Percentiles rank a stretch among this genome's conserved stretches.
Evolutionary conservation across 2,797 vertebrate species (phyloP).

Genomic region (Manis pentadactyla): DNA sequence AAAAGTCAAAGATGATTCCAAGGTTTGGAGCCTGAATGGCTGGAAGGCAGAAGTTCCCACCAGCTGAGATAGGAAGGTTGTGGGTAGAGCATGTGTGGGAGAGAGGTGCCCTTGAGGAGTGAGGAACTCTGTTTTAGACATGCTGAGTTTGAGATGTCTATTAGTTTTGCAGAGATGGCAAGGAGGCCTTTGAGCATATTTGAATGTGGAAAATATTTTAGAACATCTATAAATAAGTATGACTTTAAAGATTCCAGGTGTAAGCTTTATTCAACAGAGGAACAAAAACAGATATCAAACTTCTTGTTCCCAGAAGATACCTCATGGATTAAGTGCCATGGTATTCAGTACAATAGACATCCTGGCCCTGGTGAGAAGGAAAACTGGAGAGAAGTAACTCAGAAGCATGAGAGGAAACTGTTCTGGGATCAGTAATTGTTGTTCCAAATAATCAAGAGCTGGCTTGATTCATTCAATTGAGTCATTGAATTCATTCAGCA

Average conservation of each 20-base stretch:
- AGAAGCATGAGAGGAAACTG: not conserved
- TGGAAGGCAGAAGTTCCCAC: not conserved
- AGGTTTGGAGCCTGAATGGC: not conserved
- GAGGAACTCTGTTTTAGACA: not conserved
- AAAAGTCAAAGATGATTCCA: not conserved
- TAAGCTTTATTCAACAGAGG: not conserved
- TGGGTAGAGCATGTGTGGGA: not conserved
- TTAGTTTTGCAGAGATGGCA: not conserved
- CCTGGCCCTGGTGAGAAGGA: not conserved
- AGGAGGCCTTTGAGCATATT: not conserved
- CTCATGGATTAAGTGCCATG: not conserved
- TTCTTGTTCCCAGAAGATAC: not conserved
- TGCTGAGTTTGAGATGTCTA: not conserved
- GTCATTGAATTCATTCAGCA: no score
- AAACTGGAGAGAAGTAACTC: not conserved
- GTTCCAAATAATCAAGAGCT: not conserved
- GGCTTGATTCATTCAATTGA: not conserved
- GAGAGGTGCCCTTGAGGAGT: rapidly evolving
- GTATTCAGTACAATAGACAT: not conserved
- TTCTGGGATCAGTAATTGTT: not conserved
- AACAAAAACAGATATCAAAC: not conserved
- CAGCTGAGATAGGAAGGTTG: not conserved
- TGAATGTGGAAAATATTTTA: not conserved
- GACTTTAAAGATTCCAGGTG: constrained; percentile 18
- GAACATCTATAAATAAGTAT: not conserved